Percentiles rank a stretch among this genome's conserved stretches.
phyloP scores from a whole-genome alignment of 1,140 invertebrate genomes.

The Eciton burchellii region DNA sequence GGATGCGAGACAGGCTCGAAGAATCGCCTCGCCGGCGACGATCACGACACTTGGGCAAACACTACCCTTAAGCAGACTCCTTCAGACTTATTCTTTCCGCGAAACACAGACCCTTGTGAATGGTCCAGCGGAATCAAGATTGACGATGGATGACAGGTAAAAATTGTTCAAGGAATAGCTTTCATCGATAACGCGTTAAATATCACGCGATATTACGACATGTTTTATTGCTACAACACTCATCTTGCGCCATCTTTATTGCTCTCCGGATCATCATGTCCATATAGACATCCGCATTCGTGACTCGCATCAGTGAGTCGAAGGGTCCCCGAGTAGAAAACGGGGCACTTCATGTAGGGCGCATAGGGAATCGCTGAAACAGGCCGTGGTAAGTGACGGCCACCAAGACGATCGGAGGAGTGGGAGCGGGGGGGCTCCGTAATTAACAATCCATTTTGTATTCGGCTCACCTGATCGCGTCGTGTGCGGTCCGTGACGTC shows the following conservation, averaged over 20 bases:
- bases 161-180: no score
- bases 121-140: neutral
- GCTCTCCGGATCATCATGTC: constrained; percentile 1
- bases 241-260: neutral
- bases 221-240: no score
- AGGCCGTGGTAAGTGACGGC: constrained; percentile 39
- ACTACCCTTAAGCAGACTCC: neutral
- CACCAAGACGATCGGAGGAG: constrained; percentile 47
- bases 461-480: constrained; percentile 84
- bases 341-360: constrained; percentile 22
- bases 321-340: constrained; percentile 24
- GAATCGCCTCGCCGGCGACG: constrained; percentile 13
- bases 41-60: constrained; percentile 7
- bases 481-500: constrained; percentile 86
- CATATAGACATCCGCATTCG: constrained; percentile 11
- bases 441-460: constrained; percentile 85
- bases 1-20: constrained; percentile 8
- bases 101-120: neutral
- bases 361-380: constrained; percentile 39
- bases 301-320: constrained; percentile 7
- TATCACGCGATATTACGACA: no score
- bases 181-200: no score
- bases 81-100: neutral
- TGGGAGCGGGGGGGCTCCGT: constrained; percentile 64
- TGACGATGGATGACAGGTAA: no score